These are phyloP conservation scores for Stigmatopora nigra DNA, from an alignment of 2,113 vertebrate species.

Conservation along the genomic window DNA sequence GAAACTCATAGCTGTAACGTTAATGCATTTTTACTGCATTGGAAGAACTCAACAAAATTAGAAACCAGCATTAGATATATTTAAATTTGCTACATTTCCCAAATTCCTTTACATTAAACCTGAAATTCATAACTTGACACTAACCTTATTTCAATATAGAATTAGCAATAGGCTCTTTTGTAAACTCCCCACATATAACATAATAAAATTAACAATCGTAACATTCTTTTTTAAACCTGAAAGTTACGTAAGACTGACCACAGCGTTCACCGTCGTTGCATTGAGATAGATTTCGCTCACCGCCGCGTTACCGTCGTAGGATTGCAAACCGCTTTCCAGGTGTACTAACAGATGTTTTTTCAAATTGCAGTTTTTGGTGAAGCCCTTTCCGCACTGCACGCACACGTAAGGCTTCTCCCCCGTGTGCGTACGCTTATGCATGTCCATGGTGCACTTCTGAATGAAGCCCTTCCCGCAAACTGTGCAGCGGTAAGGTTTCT, in stretches of 20 bases:
- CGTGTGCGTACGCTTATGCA: slow-evolving; percentile 72
- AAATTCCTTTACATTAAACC: too few species aligned
- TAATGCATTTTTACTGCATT: too few species aligned
- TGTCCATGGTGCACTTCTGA: slow-evolving; percentile 73
- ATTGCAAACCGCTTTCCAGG: slow-evolving; percentile 38
- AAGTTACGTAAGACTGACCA: background rate
- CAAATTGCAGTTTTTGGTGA: slow-evolving; percentile 71
- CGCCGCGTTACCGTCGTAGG: slow-evolving; percentile 26
- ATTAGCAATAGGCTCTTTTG: too few species aligned
- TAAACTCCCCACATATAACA: too few species aligned
- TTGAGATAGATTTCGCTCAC: slow-evolving; percentile 27
- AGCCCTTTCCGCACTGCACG: slow-evolving; percentile 68
- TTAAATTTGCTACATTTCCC: too few species aligned
- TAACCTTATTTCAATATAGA: too few species aligned
- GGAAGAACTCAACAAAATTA: too few species aligned
- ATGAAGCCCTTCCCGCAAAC: slow-evolving; percentile 73
- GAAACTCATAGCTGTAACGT: too few species aligned
- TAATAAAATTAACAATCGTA: too few species aligned
- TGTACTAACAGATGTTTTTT: slow-evolving; percentile 69
- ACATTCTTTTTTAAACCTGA: background rate
- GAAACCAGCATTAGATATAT: too few species aligned
- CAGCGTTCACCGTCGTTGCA: slow-evolving; percentile 28
- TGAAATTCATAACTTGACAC: too few species aligned
- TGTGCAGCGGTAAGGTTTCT: slow-evolving; percentile 69
- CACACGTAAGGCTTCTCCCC: slow-evolving; percentile 72